Evolutionary conservation across 1,140 invertebrate genomes (phyloP).

Genomic region (Pomacea maculata): DNA sequence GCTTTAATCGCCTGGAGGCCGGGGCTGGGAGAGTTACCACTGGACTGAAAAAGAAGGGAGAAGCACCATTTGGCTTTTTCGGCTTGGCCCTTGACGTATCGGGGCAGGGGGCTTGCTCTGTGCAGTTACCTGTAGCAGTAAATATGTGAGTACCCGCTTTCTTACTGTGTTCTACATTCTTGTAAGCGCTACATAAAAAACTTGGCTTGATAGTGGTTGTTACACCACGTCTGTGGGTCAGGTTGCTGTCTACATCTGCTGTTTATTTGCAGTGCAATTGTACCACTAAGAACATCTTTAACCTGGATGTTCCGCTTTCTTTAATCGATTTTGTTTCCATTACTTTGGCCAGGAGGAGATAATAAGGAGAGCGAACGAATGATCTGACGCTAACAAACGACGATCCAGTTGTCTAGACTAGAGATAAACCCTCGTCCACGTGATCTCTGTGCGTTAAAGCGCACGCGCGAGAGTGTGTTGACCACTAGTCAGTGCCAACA

Average conservation of each 20-base stretch:
- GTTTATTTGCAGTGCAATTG: too few species aligned
- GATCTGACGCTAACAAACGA: not conserved
- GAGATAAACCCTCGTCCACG: not conserved
- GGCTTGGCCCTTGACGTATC: not conserved
- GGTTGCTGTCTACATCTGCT: too few species aligned
- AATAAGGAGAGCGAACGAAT: not conserved
- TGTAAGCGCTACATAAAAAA: too few species aligned
- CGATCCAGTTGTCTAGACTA: not conserved
- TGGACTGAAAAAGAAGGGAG: not conserved
- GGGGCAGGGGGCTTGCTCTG: slow-evolving; percentile 1
- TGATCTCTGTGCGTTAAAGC: not conserved
- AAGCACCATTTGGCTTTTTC: too few species aligned
- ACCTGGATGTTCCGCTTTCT: not conserved
- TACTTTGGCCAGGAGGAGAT: not conserved
- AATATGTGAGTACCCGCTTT: too few species aligned
- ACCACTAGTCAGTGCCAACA: too few species aligned
- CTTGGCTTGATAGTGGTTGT: too few species aligned
- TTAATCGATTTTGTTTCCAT: not conserved
- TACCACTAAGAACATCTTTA: not conserved
- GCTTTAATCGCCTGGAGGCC: not conserved
- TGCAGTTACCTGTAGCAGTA: not conserved
- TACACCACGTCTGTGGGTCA: too few species aligned
- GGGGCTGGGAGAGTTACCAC: not conserved
- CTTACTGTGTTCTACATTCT: too few species aligned
- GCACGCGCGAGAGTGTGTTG: not conserved